Percentiles rank a stretch among this genome's conserved stretches.
Conservation (phyloP, 1,140 invertebrate species). For the Cotesia typhae region DNA sequence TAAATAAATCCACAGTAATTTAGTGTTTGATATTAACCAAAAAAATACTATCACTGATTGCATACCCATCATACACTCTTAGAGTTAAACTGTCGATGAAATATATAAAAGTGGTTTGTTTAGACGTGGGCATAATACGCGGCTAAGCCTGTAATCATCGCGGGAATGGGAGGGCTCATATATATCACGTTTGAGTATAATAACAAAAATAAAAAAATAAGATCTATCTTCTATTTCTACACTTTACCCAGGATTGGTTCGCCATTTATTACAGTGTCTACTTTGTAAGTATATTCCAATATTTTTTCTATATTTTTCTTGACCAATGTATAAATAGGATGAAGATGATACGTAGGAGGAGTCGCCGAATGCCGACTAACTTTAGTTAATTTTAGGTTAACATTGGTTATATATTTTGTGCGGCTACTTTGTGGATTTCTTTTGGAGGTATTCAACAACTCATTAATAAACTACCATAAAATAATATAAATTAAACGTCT, state of each 20-base stretch:
- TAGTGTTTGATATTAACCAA: too few relatives aligned
- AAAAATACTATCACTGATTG: too few relatives aligned
- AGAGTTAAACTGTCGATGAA: conserved; percentile 22
- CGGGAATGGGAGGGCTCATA: conserved; percentile 28
- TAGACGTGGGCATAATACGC: conserved; percentile 25
- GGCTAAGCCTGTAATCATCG: conserved; percentile 27
- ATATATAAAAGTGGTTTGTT: conserved; percentile 24
- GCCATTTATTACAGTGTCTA: too few relatives aligned
- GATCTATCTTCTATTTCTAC: background rate
- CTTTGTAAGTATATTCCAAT: too few relatives aligned
- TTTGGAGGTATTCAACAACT: conserved; percentile 18
- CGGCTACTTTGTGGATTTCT: conserved; percentile 27
- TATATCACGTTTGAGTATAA: conserved; percentile 16
- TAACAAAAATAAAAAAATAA: background rate
- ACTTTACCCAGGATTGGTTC: background rate
- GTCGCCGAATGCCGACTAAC: background rate
- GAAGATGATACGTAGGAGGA: conserved; percentile 4
- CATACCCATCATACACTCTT: too few relatives aligned
- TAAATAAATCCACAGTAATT: too few relatives aligned
- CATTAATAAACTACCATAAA: conserved; percentile 27
- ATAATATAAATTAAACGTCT: conserved; percentile 14
- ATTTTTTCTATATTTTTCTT: background rate
- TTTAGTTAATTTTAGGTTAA: conserved; percentile 24
- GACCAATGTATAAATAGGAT: conserved; percentile 5
- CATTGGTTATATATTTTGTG: conserved; percentile 1